Evolutionary conservation across 1,140 invertebrate genomes (phyloP).

Genomic region (Halyomorpha halys): DNA sequence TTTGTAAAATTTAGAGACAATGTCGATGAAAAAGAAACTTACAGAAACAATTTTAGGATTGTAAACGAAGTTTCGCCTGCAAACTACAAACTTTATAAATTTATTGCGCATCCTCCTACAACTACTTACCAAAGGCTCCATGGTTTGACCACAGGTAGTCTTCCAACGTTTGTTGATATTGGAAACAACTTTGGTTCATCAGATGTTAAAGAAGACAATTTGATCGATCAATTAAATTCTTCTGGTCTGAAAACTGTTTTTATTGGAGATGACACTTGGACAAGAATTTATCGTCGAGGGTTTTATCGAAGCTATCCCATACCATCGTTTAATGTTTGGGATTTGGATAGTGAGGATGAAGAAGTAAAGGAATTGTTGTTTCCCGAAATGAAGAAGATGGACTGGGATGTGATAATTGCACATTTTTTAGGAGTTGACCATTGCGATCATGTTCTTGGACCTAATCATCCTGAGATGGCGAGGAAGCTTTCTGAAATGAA

Average conservation of each 20-base stretch:
- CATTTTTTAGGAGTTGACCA: slow-evolving; percentile 96
- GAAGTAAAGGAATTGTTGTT: slow-evolving; percentile 51
- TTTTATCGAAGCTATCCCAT: slow-evolving; percentile 69
- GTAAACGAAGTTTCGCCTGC: slow-evolving; percentile 56
- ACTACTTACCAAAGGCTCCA: slow-evolving; percentile 92
- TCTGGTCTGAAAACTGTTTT: slow-evolving; percentile 57
- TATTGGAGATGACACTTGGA: slow-evolving; percentile 95
- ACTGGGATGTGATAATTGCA: slow-evolving; percentile 82
- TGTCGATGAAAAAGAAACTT: slow-evolving; percentile 42
- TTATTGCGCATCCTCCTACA: slow-evolving; percentile 92
- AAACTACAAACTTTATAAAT: slow-evolving; percentile 57
- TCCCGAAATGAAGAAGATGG: slow-evolving; percentile 56
- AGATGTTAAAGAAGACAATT: slow-evolving; percentile 84
- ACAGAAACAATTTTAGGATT: slow-evolving; percentile 70
- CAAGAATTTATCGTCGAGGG: slow-evolving; percentile 55
- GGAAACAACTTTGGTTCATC: slow-evolving; percentile 89
- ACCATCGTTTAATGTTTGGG: slow-evolving; percentile 96
- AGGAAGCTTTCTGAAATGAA: slow-evolving; percentile 86
- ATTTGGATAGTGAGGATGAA: slow-evolving; percentile 89
- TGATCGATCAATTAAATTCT: slow-evolving; percentile 66
- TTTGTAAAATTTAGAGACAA: slow-evolving; percentile 59
- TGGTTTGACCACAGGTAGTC: slow-evolving; percentile 84
- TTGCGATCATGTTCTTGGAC: slow-evolving; percentile 90
- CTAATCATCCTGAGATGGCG: slow-evolving; percentile 82
- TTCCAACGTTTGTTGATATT: slow-evolving; percentile 92